These are phyloP conservation scores for Nephotettix cincticeps DNA, from an alignment of 1,140 invertebrate species.

Conservation along the genomic window DNA sequence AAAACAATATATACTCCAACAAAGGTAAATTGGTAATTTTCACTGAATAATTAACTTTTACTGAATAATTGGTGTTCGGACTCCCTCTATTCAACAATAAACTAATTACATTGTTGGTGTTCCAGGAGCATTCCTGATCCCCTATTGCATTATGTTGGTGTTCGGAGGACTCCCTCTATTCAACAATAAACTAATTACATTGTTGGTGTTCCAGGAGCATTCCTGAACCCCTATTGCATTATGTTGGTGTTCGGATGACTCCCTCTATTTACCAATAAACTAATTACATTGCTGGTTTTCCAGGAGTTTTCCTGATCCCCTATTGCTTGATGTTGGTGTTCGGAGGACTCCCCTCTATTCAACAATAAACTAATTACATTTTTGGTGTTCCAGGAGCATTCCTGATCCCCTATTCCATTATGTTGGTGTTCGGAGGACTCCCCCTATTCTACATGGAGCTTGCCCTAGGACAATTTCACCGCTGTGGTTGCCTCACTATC, in stretches of 20 bases:
- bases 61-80: constrained; percentile 83
- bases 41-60: no score
- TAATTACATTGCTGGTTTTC: constrained; percentile 27
- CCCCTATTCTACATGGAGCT: constrained; percentile 95
- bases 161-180: constrained; percentile 91
- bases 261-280: constrained; percentile 72
- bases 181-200: no score
- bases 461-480: constrained; percentile 89
- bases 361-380: constrained; percentile 44
- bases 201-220: constrained; percentile 68
- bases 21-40: no score
- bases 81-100: constrained; percentile 84
- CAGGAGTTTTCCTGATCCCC: constrained; percentile 91
- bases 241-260: constrained; percentile 90
- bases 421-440: constrained; percentile 87
- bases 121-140: constrained; percentile 90
- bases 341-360: constrained; percentile 89
- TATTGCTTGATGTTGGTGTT: constrained; percentile 90
- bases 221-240: constrained; percentile 89
- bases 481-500: constrained; percentile 88
- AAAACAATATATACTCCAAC: no score
- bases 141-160: constrained; percentile 87
- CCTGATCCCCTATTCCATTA: constrained; percentile 89
- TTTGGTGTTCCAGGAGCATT: constrained; percentile 73
- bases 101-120: constrained; percentile 23